A percentile compares a stretch with the other conserved stretches of the same genome.
phyloP scores from a whole-genome alignment of 2,113 vertebrate species.

The Gallinago undulata region DNA sequence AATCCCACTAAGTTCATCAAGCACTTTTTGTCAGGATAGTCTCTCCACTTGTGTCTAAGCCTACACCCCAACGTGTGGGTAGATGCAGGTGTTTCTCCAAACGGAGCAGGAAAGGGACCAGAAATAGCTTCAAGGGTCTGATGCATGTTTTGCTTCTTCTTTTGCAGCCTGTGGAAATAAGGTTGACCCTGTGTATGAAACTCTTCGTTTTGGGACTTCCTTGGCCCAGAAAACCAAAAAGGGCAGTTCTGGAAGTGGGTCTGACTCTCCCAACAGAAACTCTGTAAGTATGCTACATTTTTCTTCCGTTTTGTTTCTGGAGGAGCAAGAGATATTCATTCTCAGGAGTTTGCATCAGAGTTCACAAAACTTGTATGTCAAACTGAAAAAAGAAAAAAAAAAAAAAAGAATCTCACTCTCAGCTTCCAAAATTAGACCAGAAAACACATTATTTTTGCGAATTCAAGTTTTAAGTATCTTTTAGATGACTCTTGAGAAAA shows the following conservation, averaged over 20 bases:
- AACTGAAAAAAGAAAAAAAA: neutral
- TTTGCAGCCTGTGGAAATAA: constrained; percentile 93
- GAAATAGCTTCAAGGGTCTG: neutral
- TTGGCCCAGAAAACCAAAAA: constrained; percentile 95
- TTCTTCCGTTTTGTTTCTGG: neutral
- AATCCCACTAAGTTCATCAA: neutral
- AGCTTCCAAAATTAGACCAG: neutral
- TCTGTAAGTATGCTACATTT: constrained; percentile 78
- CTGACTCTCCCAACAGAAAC: constrained; percentile 90
- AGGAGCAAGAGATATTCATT: neutral
- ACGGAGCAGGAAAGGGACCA: neutral
- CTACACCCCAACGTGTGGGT: neutral
- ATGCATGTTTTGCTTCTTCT: constrained; percentile 29
- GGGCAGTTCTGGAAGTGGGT: constrained; percentile 84
- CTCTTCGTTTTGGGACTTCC: constrained; percentile 95
- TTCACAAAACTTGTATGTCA: neutral
- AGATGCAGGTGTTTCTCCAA: neutral
- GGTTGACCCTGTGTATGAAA: constrained; percentile 97
- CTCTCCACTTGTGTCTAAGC: neutral
- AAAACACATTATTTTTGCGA: neutral
- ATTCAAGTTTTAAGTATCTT: neutral
- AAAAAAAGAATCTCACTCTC: neutral
- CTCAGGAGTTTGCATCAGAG: neutral
- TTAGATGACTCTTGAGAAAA: neutral
- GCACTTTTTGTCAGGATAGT: neutral